phyloP scores from a whole-genome alignment of 2,888 invertebrate genomes.

The Parnassius smintheus region DNA sequence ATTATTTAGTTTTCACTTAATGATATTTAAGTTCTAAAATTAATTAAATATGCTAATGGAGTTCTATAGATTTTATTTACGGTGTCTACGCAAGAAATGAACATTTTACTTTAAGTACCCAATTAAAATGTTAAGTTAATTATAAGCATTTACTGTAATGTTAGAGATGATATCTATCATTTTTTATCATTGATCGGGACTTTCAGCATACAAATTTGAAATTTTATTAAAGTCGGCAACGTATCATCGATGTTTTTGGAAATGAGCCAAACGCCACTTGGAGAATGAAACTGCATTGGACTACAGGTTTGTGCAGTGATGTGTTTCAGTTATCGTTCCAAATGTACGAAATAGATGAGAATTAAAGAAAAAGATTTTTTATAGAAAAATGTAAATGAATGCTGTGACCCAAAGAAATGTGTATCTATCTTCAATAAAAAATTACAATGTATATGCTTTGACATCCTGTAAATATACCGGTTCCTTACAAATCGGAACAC shows the following conservation, averaged over 20 bases:
- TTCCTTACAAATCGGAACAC: too few relatives aligned
- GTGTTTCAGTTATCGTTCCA: constrained; percentile 21
- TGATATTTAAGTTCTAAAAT: neutral
- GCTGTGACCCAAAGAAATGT: too few relatives aligned
- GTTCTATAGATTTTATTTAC: neutral
- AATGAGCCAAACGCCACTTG: constrained; percentile 16
- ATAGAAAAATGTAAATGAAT: too few relatives aligned
- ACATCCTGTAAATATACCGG: too few relatives aligned
- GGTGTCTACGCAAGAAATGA: neutral
- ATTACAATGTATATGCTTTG: too few relatives aligned
- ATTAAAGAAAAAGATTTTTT: too few relatives aligned
- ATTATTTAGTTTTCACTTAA: neutral
- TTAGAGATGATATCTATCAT: neutral
- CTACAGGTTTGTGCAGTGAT: constrained; percentile 15
- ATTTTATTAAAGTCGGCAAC: constrained; percentile 10
- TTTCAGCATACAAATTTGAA: too few relatives aligned
- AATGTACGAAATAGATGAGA: neutral
- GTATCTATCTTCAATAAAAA: too few relatives aligned
- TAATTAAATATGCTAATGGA: neutral
- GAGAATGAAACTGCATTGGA: constrained; percentile 10
- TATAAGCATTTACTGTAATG: neutral
- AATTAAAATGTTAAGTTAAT: neutral
- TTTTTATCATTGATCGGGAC: too few relatives aligned
- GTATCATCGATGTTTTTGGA: constrained; percentile 25
- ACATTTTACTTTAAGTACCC: neutral